Conservation (phyloP, 2,888 invertebrate species). For the Synergus itoensis region DNA sequence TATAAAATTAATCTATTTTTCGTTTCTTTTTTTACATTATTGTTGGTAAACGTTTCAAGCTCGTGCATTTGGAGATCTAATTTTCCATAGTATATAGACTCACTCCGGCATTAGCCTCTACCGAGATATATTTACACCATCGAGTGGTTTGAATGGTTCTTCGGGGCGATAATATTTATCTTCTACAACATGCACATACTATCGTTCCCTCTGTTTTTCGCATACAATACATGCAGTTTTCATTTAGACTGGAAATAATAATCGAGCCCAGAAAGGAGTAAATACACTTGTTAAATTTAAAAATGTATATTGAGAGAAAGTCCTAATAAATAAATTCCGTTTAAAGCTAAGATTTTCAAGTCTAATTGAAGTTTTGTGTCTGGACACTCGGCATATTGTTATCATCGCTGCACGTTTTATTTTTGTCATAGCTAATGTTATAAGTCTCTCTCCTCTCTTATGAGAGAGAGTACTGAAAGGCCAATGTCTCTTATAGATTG, state of each 20-base stretch:
- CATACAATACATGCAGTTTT: constrained; percentile 25
- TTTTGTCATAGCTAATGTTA: constrained; percentile 43
- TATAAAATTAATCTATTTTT: background rate
- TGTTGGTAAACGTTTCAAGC: background rate
- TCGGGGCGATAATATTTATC: constrained; percentile 66
- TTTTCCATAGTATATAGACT: constrained; percentile 44
- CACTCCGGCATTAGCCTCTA: constrained; percentile 50
- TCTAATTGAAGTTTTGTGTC: background rate
- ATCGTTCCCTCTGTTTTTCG: constrained; percentile 22
- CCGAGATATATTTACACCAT: constrained; percentile 65
- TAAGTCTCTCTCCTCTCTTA: constrained; percentile 17
- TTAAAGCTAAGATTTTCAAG: too few relatives aligned
- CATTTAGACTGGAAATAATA: constrained; percentile 16
- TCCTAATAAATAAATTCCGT: too few relatives aligned
- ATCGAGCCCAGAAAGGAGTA: background rate
- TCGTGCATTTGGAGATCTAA: constrained; percentile 39
- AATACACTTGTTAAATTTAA: background rate
- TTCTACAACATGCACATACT: constrained; percentile 46
- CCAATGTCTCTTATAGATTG: constrained; percentile 28
- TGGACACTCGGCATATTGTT: constrained; percentile 30
- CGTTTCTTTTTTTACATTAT: constrained; percentile 35
- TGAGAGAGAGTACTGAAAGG: constrained; percentile 12
- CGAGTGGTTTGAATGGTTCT: constrained; percentile 64
- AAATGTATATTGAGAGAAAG: background rate
- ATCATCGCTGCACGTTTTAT: constrained; percentile 46